A percentile compares a stretch with the other conserved stretches of the same genome.
These are phyloP conservation scores for Lipophrys pholis DNA, from an alignment of 2,113 vertebrate species.

Conservation along the genomic window DNA sequence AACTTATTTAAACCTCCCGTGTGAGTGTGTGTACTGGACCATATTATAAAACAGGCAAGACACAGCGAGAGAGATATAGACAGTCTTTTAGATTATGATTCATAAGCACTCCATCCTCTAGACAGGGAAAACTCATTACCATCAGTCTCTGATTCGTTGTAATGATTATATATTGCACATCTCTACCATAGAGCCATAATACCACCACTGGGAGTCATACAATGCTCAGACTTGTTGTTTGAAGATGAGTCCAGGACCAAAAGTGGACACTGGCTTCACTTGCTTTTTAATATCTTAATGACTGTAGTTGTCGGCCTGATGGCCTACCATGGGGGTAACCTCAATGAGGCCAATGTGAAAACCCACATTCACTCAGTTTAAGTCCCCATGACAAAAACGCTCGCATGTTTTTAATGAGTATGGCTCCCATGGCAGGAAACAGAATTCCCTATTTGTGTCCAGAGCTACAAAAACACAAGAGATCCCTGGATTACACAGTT, in stretches of 20 bases:
- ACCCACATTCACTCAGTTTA: slow-evolving; percentile 38
- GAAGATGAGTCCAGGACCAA: slow-evolving; percentile 55
- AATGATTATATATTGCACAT: slow-evolving; percentile 74
- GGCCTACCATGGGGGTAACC: slow-evolving; percentile 16
- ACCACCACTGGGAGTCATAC: slow-evolving; percentile 58
- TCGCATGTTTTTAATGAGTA: slow-evolving; percentile 63
- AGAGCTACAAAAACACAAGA: slow-evolving; percentile 50
- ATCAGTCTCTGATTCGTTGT: slow-evolving; percentile 67
- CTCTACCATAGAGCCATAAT: slow-evolving; percentile 57
- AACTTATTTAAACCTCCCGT: neutral
- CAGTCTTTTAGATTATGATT: slow-evolving; percentile 72
- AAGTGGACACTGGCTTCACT: slow-evolving; percentile 41
- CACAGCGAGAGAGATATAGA: slow-evolving; percentile 49
- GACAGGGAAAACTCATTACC: slow-evolving; percentile 75
- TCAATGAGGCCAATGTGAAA: slow-evolving; percentile 34
- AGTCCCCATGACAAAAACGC: slow-evolving; percentile 45
- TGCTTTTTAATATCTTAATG: slow-evolving; percentile 58
- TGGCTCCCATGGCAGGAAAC: slow-evolving; percentile 38
- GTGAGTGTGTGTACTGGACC: slow-evolving; percentile 37
- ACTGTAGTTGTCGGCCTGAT: slow-evolving; percentile 9
- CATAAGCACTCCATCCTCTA: slow-evolving; percentile 67
- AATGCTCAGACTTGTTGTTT: slow-evolving; percentile 46
- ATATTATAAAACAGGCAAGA: slow-evolving; percentile 54
- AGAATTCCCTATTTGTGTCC: slow-evolving; percentile 60
- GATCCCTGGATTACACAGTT: slow-evolving; percentile 54